Base-by-base conservation (phyloP, 1,140 invertebrate genomes). In the Gryon sp. region DNA sequence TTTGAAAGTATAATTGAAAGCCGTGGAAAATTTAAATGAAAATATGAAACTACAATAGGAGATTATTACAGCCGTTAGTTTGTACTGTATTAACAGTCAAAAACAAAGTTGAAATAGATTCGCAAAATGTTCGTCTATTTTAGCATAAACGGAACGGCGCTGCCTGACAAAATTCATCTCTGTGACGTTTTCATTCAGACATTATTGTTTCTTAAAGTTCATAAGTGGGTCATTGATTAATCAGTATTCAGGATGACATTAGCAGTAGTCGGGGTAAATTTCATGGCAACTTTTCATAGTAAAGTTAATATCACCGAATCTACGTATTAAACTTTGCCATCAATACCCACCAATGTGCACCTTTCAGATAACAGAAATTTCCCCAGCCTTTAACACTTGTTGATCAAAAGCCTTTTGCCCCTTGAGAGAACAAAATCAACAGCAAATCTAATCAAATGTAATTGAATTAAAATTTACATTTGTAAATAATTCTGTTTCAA, bases 201-300 rank as follows among this genome's bases (percentile, higher is more conserved):
- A 41, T 63, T 73, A 63, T 62, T 63, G 57, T 63, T 63, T 19
- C 15, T 24, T 2, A 63, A 62, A 73, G 48, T 73, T 73, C 15
- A 22, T 18, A 73, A 73, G 69, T 73, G 50, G 69, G 69, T 63
- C 59, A 73, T 73, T 73, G 69, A 73, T 73, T 73, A 73, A 73
- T 73, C 69, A 63, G 69, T 73, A 75, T 66, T 75, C 72, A 62
- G 62, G 62, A 43, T 75, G 46, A 75, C 53, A 66, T 75, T 52
- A 62, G 46, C 19, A 19, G 22, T 32, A 34, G 40, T 43, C 11
- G 45, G 34, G 38, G 20, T n/a, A 24, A 74, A 74, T 74, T 74
- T 65, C 70, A 74, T 14, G 60, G 60, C 28, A 65, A 65, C 52
- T 65, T 74, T 65, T 52, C 36, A 41, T 46, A 43, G 46, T 28